These are phyloP conservation scores for Amphiprion clarkii DNA, from an alignment of 2,797 vertebrate genomes.

Conservation along the genomic window DNA sequence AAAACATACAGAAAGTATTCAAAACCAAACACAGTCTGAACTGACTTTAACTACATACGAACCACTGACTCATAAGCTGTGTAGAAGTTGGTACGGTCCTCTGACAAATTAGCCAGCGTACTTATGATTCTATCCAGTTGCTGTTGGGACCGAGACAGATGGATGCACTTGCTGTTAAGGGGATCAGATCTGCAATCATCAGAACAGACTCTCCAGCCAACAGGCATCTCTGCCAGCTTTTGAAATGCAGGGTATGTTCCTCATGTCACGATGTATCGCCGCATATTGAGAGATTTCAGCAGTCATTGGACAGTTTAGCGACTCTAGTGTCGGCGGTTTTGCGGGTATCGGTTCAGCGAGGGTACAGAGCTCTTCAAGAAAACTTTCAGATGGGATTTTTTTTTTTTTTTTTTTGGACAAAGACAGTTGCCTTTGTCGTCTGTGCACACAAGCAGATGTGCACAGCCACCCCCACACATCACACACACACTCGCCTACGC, in stretches of 20 bases:
- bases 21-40: slow-evolving; percentile 16
- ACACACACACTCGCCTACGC: slow-evolving; percentile 51
- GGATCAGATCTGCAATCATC: slow-evolving; percentile 13
- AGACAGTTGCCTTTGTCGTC: slow-evolving; percentile 65
- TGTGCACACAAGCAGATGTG: slow-evolving; percentile 42
- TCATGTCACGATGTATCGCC: slow-evolving; percentile 19
- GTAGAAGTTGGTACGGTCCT: neutral
- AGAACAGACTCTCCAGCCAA: neutral
- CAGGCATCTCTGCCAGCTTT: slow-evolving; percentile 14
- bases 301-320: slow-evolving; percentile 40
- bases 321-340: slow-evolving; percentile 61
- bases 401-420: slow-evolving; percentile 12
- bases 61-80: neutral
- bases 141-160: neutral
- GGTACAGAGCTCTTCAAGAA: slow-evolving; percentile 54
- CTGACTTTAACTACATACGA: neutral
- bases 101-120: neutral
- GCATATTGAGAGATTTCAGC: slow-evolving; percentile 40
- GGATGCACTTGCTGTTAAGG: neutral
- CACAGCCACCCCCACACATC: slow-evolving; percentile 20
- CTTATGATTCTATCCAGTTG: neutral
- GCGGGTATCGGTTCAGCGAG: slow-evolving; percentile 44
- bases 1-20: too few species aligned
- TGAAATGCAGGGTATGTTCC: slow-evolving; percentile 15
- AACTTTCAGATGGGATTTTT: slow-evolving; percentile 48